Conservation (phyloP, 2,113 vertebrate species). For the Lophura nycthemera region DNA sequence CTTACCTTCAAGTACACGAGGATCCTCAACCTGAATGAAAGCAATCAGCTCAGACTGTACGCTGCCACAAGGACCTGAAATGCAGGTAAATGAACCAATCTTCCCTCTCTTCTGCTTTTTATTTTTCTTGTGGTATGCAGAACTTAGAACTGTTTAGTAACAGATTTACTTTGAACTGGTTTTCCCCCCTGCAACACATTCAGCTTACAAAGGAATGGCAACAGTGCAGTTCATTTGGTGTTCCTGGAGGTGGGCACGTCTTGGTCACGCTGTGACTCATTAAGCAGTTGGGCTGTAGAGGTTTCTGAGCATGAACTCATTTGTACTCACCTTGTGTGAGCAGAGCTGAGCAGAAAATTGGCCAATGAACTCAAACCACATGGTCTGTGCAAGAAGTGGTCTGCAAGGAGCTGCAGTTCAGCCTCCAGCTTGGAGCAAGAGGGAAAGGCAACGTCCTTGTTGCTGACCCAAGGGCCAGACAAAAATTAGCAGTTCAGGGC, state of each 20-base stretch:
- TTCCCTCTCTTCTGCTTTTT: neutral
- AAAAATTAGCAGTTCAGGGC: neutral
- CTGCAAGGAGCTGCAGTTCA: neutral
- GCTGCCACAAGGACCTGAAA: neutral
- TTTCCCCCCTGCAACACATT: neutral
- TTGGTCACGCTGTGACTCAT: neutral
- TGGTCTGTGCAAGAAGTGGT: neutral
- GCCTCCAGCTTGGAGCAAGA: neutral
- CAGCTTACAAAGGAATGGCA: neutral
- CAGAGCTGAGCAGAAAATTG: neutral
- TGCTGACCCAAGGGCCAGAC: neutral
- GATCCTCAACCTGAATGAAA: neutral
- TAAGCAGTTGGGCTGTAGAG: neutral
- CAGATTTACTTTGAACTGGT: neutral
- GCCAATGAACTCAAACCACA: rapidly evolving
- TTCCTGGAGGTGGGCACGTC: neutral
- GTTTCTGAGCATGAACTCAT: neutral
- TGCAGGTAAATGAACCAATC: neutral
- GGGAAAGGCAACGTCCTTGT: neutral
- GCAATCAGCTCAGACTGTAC: neutral
- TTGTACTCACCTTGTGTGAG: neutral
- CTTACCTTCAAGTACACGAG: neutral
- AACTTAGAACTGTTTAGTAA: neutral
- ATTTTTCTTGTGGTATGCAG: rapidly evolving
- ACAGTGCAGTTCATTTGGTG: neutral